Evolutionary conservation across 2,888 invertebrate genomes (phyloP).

Genomic region (Druceiella hillmani): DNA sequence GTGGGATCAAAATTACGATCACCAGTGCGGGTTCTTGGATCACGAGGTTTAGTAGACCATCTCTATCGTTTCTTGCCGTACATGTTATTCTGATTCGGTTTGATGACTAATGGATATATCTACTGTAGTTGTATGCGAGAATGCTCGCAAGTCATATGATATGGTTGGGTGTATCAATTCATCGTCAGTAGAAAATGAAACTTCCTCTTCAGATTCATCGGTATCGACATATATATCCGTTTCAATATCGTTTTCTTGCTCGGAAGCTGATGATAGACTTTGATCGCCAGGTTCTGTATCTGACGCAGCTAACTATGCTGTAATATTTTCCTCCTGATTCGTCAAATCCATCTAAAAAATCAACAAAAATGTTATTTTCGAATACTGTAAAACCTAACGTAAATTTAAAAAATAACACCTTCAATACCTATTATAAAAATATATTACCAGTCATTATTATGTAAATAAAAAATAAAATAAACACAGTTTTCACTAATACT

Average conservation of each 20-base stretch:
- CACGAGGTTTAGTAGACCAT: constrained; percentile 14
- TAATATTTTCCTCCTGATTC: constrained; percentile 8
- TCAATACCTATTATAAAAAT: too few relatives aligned
- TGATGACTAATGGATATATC: too few relatives aligned
- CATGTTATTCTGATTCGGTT: too few relatives aligned
- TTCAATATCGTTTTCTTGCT: constrained; percentile 7
- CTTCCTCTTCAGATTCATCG: constrained; percentile 5
- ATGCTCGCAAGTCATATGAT: constrained; percentile 8
- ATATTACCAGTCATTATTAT: constrained; percentile 5
- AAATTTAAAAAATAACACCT: too few relatives aligned
- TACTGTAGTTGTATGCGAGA: too few relatives aligned
- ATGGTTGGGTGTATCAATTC: constrained; percentile 7
- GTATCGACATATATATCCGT: constrained; percentile 4
- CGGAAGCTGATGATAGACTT: constrained; percentile 6
- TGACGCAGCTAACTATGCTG: constrained; percentile 5
- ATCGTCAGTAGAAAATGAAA: constrained; percentile 6
- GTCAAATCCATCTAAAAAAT: constrained; percentile 6
- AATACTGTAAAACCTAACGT: too few relatives aligned
- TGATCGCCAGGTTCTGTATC: constrained; percentile 7
- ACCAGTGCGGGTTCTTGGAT: constrained; percentile 9
- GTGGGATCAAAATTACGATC: constrained; percentile 6
- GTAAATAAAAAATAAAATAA: too few relatives aligned
- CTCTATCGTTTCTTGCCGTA: constrained; percentile 13
- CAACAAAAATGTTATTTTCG: constrained; percentile 1
- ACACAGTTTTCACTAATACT: too few relatives aligned